Base-by-base conservation (phyloP, 2,113 vertebrate genomes). In the Antennarius striatus region DNA sequence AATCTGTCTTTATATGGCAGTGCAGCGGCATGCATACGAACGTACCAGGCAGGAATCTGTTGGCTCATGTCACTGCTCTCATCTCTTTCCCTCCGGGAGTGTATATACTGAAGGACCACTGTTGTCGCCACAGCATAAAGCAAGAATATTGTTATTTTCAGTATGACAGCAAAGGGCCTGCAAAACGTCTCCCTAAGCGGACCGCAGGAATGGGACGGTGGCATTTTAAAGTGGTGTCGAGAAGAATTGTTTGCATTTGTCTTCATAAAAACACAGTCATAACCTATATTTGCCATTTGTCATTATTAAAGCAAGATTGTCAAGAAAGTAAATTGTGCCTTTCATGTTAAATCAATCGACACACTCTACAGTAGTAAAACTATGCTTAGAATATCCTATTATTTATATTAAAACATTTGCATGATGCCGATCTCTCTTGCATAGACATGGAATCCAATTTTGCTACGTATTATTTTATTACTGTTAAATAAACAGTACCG, bases 1-100 rank as follows among this genome's bases (percentile, higher is more conserved):
- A 43, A 64, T 56, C 65, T 81, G 68, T 78, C 85, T 89, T 86
- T 81, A 88, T 84, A 84, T 77, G 82, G 81, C 67, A 54, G 80
- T 58, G 68, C 30, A 55, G 74, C 61, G 51, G 51, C 4, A 65
- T 68, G 42, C 53, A 56, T 67, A 59, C 55, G 54, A 76, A 55
- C 36, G 4, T 71, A 54, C 49, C 7, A 54, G 55, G 65, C 68
- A 71, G 56, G 68, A 85, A 84, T 81, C 76, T 71, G 56, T 80
- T 82, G 76, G 70, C 82, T 82, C 76, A 56, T 75, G 73, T 73
- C 66, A 3, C 61, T 81, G 14, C 57, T 70, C 59, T 85, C 65
- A 54, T 79, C 71, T 63, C 4, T 45, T 68, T 79, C 70, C 81
- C 77, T 60, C 82, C 75, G 81, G 86, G 80, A 67, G 73, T 32